Conservation (phyloP, 2,113 vertebrate species). For the Bothrops jararaca region DNA sequence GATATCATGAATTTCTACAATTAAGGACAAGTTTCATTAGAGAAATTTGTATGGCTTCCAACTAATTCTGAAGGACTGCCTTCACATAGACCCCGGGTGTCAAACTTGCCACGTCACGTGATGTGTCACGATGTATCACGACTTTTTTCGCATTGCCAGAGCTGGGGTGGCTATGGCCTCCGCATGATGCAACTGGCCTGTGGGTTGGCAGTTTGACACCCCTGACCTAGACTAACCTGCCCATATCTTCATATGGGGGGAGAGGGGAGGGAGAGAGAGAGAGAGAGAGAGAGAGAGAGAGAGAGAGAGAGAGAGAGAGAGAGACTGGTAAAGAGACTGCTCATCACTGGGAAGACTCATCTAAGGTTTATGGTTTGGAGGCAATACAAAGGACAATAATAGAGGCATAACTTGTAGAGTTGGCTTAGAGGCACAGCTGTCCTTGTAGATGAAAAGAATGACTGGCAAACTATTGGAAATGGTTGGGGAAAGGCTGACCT, state of each 20-base stretch:
- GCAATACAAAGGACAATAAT: background rate
- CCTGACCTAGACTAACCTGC: background rate
- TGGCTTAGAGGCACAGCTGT: background rate
- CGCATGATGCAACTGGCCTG: too few relatives aligned
- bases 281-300: too few relatives aligned
- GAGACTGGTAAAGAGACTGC: background rate
- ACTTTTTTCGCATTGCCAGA: too few relatives aligned
- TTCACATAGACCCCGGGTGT: background rate
- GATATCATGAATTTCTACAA: background rate
- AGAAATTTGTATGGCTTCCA: background rate
- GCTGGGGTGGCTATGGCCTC: too few relatives aligned
- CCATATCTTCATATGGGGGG: background rate
- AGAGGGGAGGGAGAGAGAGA: fast-evolving
- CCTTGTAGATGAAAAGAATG: background rate
- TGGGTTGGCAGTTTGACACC: too few relatives aligned
- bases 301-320: background rate
- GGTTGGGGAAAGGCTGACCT: background rate
- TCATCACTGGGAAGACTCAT: background rate
- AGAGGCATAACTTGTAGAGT: background rate
- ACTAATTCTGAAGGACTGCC: background rate
- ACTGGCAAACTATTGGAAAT: background rate
- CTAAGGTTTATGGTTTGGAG: background rate
- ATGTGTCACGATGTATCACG: too few relatives aligned
- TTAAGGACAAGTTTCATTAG: background rate
- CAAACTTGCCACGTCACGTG: too few relatives aligned